Conservation (phyloP, 2,113 vertebrate species). For the Thomomys bottae region DNA sequence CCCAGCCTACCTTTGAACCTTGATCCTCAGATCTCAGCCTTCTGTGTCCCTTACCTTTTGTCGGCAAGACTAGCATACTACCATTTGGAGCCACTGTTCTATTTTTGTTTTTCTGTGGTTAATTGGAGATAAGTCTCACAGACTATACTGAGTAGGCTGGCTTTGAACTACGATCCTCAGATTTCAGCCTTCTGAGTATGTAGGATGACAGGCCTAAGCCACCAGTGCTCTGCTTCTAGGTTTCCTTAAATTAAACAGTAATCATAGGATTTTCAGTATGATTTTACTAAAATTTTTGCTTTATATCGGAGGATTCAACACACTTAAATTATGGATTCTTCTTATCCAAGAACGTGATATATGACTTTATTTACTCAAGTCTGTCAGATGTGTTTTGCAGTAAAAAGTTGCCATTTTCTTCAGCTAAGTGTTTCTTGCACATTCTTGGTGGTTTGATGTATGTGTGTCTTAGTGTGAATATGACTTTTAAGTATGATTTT, state of each 20-base stretch:
- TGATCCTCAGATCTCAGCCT: too few species aligned
- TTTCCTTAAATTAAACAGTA: slow-evolving; percentile 26
- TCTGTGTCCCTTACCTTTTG: too few species aligned
- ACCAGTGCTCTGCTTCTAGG: too few species aligned
- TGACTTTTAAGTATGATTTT: slow-evolving; percentile 1
- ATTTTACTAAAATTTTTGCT: slow-evolving; percentile 24
- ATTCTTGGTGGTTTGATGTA: background rate
- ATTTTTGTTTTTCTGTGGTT: too few species aligned
- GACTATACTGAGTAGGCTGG: too few species aligned
- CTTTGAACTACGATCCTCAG: too few species aligned
- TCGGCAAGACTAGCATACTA: too few species aligned
- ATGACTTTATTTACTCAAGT: slow-evolving; percentile 1
- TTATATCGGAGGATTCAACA: background rate
- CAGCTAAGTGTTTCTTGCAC: background rate
- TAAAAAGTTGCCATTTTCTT: slow-evolving; percentile 23
- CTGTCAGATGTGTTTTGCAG: background rate
- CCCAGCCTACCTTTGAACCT: too few species aligned
- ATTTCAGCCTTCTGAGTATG: too few species aligned
- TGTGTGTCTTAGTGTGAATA: background rate
- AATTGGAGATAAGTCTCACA: too few species aligned
- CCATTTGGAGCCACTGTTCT: too few species aligned
- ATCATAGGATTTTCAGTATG: background rate
- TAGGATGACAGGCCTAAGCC: too few species aligned
- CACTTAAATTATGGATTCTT: background rate
- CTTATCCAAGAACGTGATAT: background rate